phyloP scores from a whole-genome alignment of 2,888 invertebrate genomes.

The Drosophila melanosoma region DNA sequence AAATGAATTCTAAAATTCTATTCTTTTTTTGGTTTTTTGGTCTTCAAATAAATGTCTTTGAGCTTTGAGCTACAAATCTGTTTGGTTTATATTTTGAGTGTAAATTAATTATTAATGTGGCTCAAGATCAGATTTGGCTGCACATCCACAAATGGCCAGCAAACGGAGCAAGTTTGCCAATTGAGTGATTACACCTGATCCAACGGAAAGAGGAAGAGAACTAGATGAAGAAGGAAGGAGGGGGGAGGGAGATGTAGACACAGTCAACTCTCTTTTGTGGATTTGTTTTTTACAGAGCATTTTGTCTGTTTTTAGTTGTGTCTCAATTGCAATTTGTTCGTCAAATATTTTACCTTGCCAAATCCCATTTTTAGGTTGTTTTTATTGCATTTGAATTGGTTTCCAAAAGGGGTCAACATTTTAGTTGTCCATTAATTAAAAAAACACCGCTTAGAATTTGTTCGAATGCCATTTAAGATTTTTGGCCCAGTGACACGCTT shows the following conservation, averaged over 20 bases:
- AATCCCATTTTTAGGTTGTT: constrained; percentile 54
- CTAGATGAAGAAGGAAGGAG: neutral
- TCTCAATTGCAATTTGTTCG: constrained; percentile 34
- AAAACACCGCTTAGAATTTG: constrained; percentile 35
- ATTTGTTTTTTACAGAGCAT: neutral
- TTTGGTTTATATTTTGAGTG: constrained; percentile 15
- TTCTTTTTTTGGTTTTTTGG: constrained; percentile 2
- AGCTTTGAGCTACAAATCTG: constrained; percentile 33
- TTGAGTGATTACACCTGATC: constrained; percentile 69
- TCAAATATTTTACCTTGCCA: constrained; percentile 39
- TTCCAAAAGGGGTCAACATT: constrained; percentile 26
- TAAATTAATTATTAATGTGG: constrained; percentile 62
- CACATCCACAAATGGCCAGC: constrained; percentile 38
- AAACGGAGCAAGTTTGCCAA: constrained; percentile 45
- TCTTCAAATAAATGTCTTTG: constrained; percentile 34
- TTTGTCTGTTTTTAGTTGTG: neutral
- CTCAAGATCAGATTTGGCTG: constrained; percentile 63
- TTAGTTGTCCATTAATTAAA: constrained; percentile 62
- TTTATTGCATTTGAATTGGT: constrained; percentile 73
- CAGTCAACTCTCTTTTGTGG: neutral
- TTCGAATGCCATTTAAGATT: constrained; percentile 26
- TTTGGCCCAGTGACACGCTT: constrained; percentile 16
- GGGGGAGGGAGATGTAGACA: neutral
- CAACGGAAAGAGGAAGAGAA: neutral
- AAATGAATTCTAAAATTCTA: neutral